Evolutionary conservation across 2,113 vertebrate genomes (phyloP), one percentile per base, ranked within the genome.

Genomic region (Prolemur simus): DNA sequence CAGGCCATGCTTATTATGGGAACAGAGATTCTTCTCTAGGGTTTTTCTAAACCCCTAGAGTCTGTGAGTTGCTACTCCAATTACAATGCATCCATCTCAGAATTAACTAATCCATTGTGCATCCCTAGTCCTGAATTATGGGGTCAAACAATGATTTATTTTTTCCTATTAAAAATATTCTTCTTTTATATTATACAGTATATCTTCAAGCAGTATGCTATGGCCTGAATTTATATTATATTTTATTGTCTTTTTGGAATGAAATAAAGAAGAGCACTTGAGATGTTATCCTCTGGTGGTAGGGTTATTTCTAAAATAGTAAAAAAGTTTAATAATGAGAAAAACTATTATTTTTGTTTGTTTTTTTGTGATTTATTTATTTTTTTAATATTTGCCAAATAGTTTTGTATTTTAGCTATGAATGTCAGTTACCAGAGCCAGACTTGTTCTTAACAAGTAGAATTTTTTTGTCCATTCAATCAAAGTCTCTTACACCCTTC

Each of bases 41-140:
- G 45, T 2, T 3, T 14, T 77, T 96, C 85, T 95, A 58, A 95
- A 94, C 58, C 82, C 88, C 49, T 34, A 29, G 82, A 71, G 29
- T 95, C 56, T 94, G 0, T 89, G 89, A 92, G 49, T 94, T 95
- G 60, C 52, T 91, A 20, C 68, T 87, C 71, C 97, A 92, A 86
- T 97, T 39, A 34, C 68, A 94, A 0, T 96, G 58, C 78, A 34
- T 97, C 45, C 29, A 94, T 96, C 89, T 47, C 39, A 47, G 85
- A 95, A 69, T 95, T 96, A 85, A 98, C 95, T 39, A 78, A 94
- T 21, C 20, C 66, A 5, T 45, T 27, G 21, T 17, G 69, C 5
- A 85, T 97, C 17, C 21, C 32, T 78, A 29, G 17, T 25, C 78
- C 45, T 71, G n/a, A 94, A 23, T 82, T 37, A 47, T 21, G 83